Conservation (phyloP, 2,888 invertebrate species). For the Scaptomyza cyrtandrae region DNA sequence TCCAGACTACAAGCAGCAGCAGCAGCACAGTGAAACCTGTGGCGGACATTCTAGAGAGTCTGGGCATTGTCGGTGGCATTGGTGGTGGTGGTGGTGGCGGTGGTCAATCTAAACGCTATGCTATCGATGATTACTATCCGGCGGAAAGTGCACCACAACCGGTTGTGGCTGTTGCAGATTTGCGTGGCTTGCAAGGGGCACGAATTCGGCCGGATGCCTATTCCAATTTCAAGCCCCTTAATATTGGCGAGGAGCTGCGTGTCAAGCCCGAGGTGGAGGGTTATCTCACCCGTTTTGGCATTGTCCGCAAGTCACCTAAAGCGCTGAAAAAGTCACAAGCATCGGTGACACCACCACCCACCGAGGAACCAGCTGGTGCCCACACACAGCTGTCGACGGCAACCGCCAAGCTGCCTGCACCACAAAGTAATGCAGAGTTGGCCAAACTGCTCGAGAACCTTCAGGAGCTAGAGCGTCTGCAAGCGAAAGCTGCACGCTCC, state of each 20-base stretch:
- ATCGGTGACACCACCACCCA: conserved; percentile 46
- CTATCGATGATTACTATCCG: conserved; percentile 76
- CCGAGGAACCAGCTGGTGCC: conserved; percentile 68
- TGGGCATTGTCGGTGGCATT: conserved; percentile 81
- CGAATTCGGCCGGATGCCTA: conserved; percentile 82
- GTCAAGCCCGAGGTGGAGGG: conserved; percentile 83
- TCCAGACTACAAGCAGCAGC: conserved; percentile 38
- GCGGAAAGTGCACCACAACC: conserved; percentile 81
- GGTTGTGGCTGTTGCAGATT: conserved; percentile 77
- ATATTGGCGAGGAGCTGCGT: conserved; percentile 81
- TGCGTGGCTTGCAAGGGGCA: conserved; percentile 75
- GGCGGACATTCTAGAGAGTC: conserved; percentile 79
- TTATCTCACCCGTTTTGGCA: conserved; percentile 84
- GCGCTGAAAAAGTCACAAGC: conserved; percentile 71
- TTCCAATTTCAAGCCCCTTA: conserved; percentile 83
- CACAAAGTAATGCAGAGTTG: conserved; percentile 79
- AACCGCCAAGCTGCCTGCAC: conserved; percentile 67
- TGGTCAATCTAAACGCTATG: conserved; percentile 60
- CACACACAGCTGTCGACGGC: conserved; percentile 76
- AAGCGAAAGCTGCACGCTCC: conserved; percentile 47
- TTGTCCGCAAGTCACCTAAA: conserved; percentile 82
- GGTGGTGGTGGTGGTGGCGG: conserved; percentile 1
- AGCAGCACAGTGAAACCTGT: conserved; percentile 74
- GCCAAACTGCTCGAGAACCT: conserved; percentile 85
- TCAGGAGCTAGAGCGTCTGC: conserved; percentile 79